A percentile compares a stretch with the other conserved stretches of the same genome.
Conservation (phyloP, 2,113 vertebrate species). For the Bufo gargarizans region DNA sequence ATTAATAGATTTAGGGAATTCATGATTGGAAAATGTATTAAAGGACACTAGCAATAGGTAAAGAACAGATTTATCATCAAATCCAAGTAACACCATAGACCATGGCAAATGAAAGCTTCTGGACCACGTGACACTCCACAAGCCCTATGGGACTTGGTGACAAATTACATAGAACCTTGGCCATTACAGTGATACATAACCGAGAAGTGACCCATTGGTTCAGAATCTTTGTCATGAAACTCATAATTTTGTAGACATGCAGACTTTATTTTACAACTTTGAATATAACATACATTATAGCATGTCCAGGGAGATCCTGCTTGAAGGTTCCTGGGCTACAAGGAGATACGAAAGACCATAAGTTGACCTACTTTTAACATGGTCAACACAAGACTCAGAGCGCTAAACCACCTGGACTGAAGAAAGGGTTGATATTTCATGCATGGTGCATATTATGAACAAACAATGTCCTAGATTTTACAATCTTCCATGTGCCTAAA, state of each 20-base stretch:
- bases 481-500: neutral
- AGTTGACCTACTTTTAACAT: neutral
- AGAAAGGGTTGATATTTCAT: neutral
- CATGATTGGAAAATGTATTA: neutral
- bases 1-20: neutral
- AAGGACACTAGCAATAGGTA: neutral
- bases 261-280: neutral
- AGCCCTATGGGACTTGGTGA: neutral
- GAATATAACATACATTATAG: neutral
- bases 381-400: neutral
- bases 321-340: neutral
- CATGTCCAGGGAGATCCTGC: neutral
- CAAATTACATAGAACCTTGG: neutral
- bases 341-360: constrained; percentile 8
- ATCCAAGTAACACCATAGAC: neutral
- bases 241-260: neutral
- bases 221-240: neutral
- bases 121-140: neutral
- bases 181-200: constrained; percentile 8
- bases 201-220: neutral
- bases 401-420: neutral
- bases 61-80: neutral
- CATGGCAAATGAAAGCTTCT: neutral
- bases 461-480: neutral
- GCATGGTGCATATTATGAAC: neutral